Base-by-base conservation (phyloP, 2,888 invertebrate species). In the Eupeodes luniger region DNA sequence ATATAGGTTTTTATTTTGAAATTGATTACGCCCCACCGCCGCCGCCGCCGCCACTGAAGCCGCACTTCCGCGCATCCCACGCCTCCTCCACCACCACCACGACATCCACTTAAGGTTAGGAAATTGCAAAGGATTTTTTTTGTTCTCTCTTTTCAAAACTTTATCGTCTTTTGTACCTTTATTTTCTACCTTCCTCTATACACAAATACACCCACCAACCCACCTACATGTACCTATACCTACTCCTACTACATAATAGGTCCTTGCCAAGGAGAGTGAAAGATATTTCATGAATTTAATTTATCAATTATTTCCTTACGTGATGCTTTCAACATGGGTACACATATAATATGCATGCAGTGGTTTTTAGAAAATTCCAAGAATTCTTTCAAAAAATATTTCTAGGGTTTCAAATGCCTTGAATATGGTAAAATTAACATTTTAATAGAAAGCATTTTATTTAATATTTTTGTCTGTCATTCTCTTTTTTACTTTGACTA, bases 221-320 rank as follows among this genome's bases (percentile, higher is more conserved):
- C 14, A 5, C 27, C 34, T 19, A 19, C 19, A 19, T 19, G 19
- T 19, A 19, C 19, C 19, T 19, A 19, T 19, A 19, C 19, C 19
- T 2, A 55, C 47, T 16, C 19, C 19, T 2, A 55, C 47, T 16
- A 16, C 53, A 59, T 27, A n/a, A 5, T 40, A 62, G 12, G 62
- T 62, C 40, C 11, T 62, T 16, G 5, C 9, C 2, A 34, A n/a
- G 14, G 3, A 34, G 11, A 36, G 14, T 16, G 5, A 61, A 61
- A 61, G 36, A 10, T 62, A 62, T 62, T 67, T 67, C 36, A 67
- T 67, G 67, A 51, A 67, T 51, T 51, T 67, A 51, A 67, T 51
- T 51, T 51, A 36, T 16, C 51, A 51, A 66, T 67, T 67, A 67
- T 67, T 67, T 67, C 34, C 34, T 51, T 51, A 16, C 12, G 9